Conservation (phyloP, 53 echinoderm and acorn worm species). For the Holothuria scabra region DNA sequence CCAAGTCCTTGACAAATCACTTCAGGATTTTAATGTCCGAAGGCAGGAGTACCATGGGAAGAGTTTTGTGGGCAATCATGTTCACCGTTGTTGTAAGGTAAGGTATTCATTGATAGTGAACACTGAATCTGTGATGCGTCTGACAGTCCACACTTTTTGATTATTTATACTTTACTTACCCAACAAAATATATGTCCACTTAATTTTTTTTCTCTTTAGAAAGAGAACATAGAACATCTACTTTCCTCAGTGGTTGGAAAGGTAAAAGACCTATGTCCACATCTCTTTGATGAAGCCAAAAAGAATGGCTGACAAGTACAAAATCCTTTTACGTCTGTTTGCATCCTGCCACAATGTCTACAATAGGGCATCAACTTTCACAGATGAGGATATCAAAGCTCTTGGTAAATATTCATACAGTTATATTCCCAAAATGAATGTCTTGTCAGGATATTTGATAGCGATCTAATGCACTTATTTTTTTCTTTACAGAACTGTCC, state of each 20-base stretch:
- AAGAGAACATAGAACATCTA: constrained; percentile 13
- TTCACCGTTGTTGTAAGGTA: too few relatives aligned
- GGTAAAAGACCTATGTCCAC: too few relatives aligned
- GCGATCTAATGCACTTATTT: background rate
- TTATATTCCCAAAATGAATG: background rate
- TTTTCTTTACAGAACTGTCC: constrained; percentile 1
- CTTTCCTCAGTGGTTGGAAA: background rate
- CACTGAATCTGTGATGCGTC: too few relatives aligned
- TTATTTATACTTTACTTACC: too few relatives aligned
- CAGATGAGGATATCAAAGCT: constrained; percentile 24
- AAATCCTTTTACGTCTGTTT: background rate
- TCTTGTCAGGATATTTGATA: constrained; percentile 19
- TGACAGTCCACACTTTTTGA: too few relatives aligned
- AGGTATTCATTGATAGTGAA: too few relatives aligned
- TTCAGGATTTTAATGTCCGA: too few relatives aligned
- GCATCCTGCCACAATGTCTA: constrained; percentile 15
- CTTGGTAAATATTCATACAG: constrained; percentile 1
- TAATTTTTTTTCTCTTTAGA: background rate
- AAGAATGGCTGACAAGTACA: background rate
- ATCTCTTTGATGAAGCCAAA: too few relatives aligned
- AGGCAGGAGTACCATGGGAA: too few relatives aligned
- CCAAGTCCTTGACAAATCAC: too few relatives aligned
- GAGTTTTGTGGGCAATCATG: too few relatives aligned
- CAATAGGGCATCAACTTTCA: constrained; percentile 1
- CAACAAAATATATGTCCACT: background rate